Evolutionary conservation across 2,888 invertebrate genomes (phyloP).

Genomic region (Ecdyonurus torrentis): DNA sequence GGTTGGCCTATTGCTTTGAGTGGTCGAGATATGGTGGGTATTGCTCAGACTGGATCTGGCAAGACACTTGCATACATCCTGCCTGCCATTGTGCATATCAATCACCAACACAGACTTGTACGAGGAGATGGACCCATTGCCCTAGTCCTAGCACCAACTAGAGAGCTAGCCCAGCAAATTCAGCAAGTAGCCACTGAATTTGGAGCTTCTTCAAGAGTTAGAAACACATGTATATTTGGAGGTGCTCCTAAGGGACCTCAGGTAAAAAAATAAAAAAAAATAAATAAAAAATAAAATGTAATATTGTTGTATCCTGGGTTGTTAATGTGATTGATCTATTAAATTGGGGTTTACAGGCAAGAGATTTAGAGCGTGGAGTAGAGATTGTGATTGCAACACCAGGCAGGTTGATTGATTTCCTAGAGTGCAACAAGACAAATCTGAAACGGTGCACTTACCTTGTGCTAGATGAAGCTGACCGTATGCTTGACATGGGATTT

Average conservation of each 20-base stretch:
- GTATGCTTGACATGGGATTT: constrained; percentile 99
- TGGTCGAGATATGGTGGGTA: constrained; percentile 73
- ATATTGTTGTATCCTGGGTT: constrained; percentile 15
- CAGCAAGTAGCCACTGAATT: constrained; percentile 76
- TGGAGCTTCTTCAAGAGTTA: constrained; percentile 60
- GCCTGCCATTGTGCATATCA: constrained; percentile 90
- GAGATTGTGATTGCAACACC: constrained; percentile 95
- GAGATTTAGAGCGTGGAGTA: constrained; percentile 69
- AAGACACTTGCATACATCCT: constrained; percentile 75
- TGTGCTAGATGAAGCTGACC: constrained; percentile 86
- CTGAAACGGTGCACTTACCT: constrained; percentile 67
- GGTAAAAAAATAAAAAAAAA: constrained; percentile 20
- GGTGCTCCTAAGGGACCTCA: constrained; percentile 78
- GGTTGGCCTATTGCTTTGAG: constrained; percentile 79
- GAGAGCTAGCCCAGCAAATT: constrained; percentile 79
- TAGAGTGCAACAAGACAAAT: constrained; percentile 61
- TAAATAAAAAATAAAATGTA: constrained; percentile 3
- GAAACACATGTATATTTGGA: constrained; percentile 78
- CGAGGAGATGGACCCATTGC: constrained; percentile 89
- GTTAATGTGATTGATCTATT: too few species aligned
- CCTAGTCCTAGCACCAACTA: constrained; percentile 73
- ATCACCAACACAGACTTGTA: constrained; percentile 68
- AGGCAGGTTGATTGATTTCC: constrained; percentile 84
- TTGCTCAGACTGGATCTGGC: constrained; percentile 72
- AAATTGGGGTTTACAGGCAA: constrained; percentile 28